Percentiles rank a stretch among this genome's conserved stretches.
Conservation (phyloP, 2,113 vertebrate genomes). For the Phyllostomus discolor region DNA sequence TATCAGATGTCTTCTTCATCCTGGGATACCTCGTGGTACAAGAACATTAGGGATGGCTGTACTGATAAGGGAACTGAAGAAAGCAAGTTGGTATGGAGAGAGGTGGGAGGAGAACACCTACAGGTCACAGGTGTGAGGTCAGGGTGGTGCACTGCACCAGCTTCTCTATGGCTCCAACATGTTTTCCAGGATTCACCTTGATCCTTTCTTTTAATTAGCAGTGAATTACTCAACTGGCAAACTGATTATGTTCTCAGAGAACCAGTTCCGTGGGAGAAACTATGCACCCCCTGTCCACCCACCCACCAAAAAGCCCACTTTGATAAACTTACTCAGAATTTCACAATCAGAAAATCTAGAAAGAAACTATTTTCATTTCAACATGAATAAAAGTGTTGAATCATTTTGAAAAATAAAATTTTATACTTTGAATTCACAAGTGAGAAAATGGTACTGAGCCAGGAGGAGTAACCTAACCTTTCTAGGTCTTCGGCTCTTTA, state of each 20-base stretch:
- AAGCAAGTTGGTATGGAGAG: neutral
- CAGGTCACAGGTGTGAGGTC: neutral
- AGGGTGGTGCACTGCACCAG: neutral
- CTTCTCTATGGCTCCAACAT: neutral
- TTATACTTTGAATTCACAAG: neutral
- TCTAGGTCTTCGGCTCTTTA: slow-evolving; percentile 1
- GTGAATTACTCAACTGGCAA: neutral
- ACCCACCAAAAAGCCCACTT: neutral
- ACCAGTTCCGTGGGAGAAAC: neutral
- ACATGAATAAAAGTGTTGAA: slow-evolving; percentile 18
- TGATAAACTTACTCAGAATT: slow-evolving; percentile 61
- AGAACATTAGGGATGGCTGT: neutral
- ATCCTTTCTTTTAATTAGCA: neutral
- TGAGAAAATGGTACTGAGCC: neutral
- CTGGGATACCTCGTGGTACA: neutral
- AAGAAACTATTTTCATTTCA: slow-evolving; percentile 35
- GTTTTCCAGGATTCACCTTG: neutral
- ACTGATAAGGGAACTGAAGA: neutral
- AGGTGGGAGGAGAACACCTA: neutral
- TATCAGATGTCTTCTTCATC: neutral
- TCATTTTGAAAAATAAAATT: slow-evolving; percentile 52
- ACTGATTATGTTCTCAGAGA: slow-evolving; percentile 29
- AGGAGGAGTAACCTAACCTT: neutral
- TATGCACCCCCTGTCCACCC: neutral
- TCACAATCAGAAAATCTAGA: slow-evolving; percentile 54